Evolutionary conservation across 2,113 vertebrate species (phyloP), one percentile per base, ranked within the genome.

Genomic region (Polypterus bichir): DNA sequence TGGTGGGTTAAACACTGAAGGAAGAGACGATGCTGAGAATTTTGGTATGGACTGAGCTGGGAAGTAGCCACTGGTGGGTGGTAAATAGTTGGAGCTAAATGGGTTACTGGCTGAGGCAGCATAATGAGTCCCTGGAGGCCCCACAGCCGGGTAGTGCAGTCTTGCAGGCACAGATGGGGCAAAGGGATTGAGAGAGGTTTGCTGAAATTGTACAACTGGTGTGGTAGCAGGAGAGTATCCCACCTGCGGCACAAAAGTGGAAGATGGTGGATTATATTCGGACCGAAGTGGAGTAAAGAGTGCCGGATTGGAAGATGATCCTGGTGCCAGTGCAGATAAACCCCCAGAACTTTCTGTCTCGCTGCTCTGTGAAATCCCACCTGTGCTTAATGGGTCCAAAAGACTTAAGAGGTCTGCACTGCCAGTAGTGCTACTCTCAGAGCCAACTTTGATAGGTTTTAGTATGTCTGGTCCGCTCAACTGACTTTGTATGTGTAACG

Each of bases 151-250:
- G 64, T 84, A 55, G 0, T 83, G 81, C 3, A 86, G 70, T 5
- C 78, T 64, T 3, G 66, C 62, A 0, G 84, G 80, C 66, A 80
- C 4, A 0, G 83, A 65, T 2, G 81, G 87, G 11, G 86, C 73
- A 53, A 96, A 97, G 0, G 92, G 92, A 57, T 97, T 97, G 3
- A 91, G 83, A 3, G 88, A 76, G 0, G 80, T 73, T 51, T 85
- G 89, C 4, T 76, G 66, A 59, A 88, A 86, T 2, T 78, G 71
- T 0, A 70, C 68, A 56, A 83, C 76, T 1, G 79, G 62, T 3
- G 82, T 78, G 47, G 77, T 59, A 2, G 73, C 66, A 11, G 80
- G 71, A 5, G 83, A 74, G 6, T 80, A 88, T 55, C 80, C 76
- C 3, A 86, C 76, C 0, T 81, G 81, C 1, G 80, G 83, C 7